These are phyloP conservation scores for Eumeta japonica DNA, from an alignment of 1,140 invertebrate species.

Conservation along the genomic window DNA sequence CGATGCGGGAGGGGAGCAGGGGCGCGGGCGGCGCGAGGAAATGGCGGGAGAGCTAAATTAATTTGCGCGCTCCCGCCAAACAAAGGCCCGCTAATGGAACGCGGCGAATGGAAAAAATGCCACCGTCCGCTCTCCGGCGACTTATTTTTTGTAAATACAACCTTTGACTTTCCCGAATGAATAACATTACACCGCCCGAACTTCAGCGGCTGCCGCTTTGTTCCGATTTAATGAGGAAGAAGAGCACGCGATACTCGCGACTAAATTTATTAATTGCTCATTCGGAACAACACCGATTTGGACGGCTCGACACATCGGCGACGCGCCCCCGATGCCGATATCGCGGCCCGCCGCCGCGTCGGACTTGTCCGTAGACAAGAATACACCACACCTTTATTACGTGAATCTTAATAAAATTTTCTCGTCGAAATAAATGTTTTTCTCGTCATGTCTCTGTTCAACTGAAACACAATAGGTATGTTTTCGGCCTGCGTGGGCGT, in stretches of 20 bases:
- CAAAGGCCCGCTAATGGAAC: constrained; percentile 58
- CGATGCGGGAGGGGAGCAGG: constrained; percentile 17
- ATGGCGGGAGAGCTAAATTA: constrained; percentile 58
- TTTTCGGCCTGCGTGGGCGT: no score
- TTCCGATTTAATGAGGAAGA: constrained; percentile 48
- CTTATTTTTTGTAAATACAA: constrained; percentile 53
- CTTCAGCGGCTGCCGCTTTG: constrained; percentile 41
- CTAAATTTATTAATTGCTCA: constrained; percentile 26
- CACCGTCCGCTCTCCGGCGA: constrained; percentile 54
- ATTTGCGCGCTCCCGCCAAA: constrained; percentile 57
- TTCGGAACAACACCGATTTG: constrained; percentile 30
- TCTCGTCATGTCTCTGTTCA: no score
- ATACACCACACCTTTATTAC: no score
- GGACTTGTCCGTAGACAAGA: no score
- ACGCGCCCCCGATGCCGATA: no score
- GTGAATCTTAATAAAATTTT: no score
- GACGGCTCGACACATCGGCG: no score
- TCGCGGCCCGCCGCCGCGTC: no score
- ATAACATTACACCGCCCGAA: constrained; percentile 50
- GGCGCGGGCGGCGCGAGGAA: constrained; percentile 39
- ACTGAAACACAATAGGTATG: no score
- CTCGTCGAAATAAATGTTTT: no score
- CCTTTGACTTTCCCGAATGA: constrained; percentile 55
- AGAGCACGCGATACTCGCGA: constrained; percentile 28
- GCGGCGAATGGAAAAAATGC: constrained; percentile 57